Evolutionary conservation across 2,797 vertebrate species (phyloP).

Genomic region (Kryptopterus vitreolus): DNA sequence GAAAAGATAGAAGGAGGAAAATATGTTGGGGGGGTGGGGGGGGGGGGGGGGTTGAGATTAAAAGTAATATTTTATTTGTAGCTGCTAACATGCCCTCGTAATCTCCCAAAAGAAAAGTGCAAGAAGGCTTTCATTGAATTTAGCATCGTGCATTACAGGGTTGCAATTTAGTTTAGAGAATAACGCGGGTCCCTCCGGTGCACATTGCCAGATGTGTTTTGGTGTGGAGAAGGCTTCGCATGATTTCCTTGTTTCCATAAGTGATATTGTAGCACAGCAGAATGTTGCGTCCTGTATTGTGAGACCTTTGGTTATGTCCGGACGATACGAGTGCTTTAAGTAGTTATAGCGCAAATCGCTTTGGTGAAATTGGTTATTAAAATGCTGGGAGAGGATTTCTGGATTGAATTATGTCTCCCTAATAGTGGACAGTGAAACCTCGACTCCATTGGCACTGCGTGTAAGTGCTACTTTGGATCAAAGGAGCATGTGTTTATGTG

Average conservation of each 20-base stretch:
- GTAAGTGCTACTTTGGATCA: conserved; percentile 38
- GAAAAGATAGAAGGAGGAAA: conserved; percentile 32
- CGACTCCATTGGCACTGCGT: conserved; percentile 19
- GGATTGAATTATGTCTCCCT: conserved; percentile 28
- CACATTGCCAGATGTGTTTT: conserved; percentile 10
- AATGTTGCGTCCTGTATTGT: not conserved
- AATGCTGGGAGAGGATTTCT: conserved; percentile 28
- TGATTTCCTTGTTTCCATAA: conserved; percentile 17
- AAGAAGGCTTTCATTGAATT: conserved; percentile 38
- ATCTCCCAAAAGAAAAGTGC: conserved; percentile 51
- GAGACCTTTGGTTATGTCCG: not conserved
- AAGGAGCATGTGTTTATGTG: conserved; percentile 11
- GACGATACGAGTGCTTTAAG: not conserved
- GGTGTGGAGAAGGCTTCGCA: not conserved
- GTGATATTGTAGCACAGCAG: not conserved
- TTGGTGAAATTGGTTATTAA: conserved; percentile 45
- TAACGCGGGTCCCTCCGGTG: conserved; percentile 50
- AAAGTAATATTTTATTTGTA: conserved; percentile 55
- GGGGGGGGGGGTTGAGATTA: conserved; percentile 29
- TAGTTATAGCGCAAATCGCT: conserved; percentile 11
- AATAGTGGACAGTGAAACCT: conserved; percentile 22
- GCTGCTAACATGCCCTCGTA: conserved; percentile 50
- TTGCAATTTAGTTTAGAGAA: conserved; percentile 61
- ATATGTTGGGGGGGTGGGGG: conserved; percentile 9
- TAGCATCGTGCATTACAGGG: conserved; percentile 55